Evolutionary conservation across 2,888 invertebrate genomes (phyloP), one percentile per base, ranked within the genome.

Genomic region (Crossocerus cetratus): DNA sequence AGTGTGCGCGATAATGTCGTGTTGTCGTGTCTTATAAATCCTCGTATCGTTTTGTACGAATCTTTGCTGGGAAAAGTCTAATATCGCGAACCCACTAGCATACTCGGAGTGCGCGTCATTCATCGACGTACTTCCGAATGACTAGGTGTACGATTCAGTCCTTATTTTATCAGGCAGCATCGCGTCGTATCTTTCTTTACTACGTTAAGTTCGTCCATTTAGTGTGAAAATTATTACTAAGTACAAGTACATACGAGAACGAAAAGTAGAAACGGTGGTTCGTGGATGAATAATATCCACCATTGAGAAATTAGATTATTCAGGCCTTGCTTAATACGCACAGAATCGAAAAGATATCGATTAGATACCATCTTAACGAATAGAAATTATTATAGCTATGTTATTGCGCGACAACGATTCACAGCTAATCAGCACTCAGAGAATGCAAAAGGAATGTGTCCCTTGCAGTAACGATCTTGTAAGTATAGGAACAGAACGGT

Each of bases 61-160:
- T 59, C 32, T 4, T 32, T 32, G 8, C 32, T 32, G 8, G 11
- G 43, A 67, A 76, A 58, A 4, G 16, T 61, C 57, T 66, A 73
- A 8, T 57, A 65, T 65, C 60, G 45, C 18, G 11, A 54, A 70
- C 63, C 64, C 21, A 63, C 49, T 53, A 42, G 18, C 32, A 8
- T 32, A 8, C 32, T 8, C 32, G 32, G 32, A 32, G 32, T 11
- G 32, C 32, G 11, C 32, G 32, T 2, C 8, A 32, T 32, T 32
- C 32, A 11, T 32, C 8, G 32, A 32, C 32, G 32, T 32, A 32
- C 32, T 32, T 32, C 32, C 32, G 32, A 32, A 32, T 79, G 72
- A 79, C 70, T 80, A 77, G 59, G 42, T 67, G 64, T 65, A 78
- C 54, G 23, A 70, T 76, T 78, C 76, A 78, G 74, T 79, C 76